A percentile compares a stretch with the other conserved stretches of the same genome.
These are phyloP conservation scores for Cynaeus angustus DNA, from an alignment of 2,888 invertebrate species.

Conservation along the genomic window DNA sequence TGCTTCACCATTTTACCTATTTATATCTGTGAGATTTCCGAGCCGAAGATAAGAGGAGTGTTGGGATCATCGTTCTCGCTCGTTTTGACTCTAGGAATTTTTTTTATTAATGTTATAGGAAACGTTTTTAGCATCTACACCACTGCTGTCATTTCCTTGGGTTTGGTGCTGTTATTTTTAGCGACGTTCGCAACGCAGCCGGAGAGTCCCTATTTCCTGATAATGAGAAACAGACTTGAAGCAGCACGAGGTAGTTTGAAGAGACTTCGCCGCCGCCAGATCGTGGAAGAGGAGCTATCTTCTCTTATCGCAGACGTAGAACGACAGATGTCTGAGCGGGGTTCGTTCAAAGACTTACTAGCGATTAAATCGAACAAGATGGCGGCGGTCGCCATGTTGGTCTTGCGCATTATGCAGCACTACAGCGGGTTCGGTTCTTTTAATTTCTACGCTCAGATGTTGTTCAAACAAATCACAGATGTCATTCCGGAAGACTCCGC, in stretches of 20 bases:
- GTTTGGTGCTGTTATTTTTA: constrained; percentile 59
- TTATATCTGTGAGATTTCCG: constrained; percentile 54
- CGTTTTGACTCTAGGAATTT: constrained; percentile 41
- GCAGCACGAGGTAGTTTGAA: constrained; percentile 58
- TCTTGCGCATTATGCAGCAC: constrained; percentile 68
- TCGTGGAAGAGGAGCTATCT: constrained; percentile 62
- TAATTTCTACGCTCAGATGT: constrained; percentile 62
- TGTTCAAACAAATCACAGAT: constrained; percentile 64
- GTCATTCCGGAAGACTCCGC: constrained; percentile 63
- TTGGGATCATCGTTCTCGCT: constrained; percentile 40
- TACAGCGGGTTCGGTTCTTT: constrained; percentile 62
- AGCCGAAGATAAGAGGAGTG: constrained; percentile 43
- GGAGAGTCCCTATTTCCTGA: constrained; percentile 65
- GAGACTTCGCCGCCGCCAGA: constrained; percentile 57
- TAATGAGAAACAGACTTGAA: constrained; percentile 58
- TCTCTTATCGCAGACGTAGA: constrained; percentile 59
- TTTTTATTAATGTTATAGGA: constrained; percentile 60
- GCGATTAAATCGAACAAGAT: constrained; percentile 75
- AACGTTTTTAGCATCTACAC: constrained; percentile 57
- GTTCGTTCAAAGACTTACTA: constrained; percentile 74
- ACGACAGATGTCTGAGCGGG: constrained; percentile 66
- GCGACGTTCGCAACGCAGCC: constrained; percentile 61
- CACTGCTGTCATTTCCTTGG: constrained; percentile 54
- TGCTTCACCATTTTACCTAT: constrained; percentile 51
- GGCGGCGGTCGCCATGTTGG: constrained; percentile 77